These are phyloP conservation scores for Hylaeus anthracinus DNA, from an alignment of 1,140 invertebrate genomes.

Conservation along the genomic window DNA sequence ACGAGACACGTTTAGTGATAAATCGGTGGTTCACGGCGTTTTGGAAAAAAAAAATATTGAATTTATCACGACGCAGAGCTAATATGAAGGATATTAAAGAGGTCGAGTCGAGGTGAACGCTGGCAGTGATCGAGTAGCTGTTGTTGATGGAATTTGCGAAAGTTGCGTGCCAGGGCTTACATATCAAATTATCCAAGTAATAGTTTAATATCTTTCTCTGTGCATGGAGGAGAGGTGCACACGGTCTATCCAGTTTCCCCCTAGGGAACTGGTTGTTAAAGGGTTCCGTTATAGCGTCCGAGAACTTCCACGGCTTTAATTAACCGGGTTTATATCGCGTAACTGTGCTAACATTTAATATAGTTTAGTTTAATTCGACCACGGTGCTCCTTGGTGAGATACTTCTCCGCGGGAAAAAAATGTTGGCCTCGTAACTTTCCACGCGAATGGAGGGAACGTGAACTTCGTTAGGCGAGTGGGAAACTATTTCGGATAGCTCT, in stretches of 20 bases:
- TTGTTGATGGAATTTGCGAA: conserved; percentile 49
- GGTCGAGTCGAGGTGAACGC: neutral
- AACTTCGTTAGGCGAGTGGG: conserved; percentile 25
- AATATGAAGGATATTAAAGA: conserved; percentile 4
- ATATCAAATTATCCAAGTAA: conserved; percentile 61
- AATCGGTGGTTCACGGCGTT: neutral
- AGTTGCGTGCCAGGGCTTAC: conserved; percentile 33
- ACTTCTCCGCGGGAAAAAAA: neutral
- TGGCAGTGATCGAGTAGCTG: conserved; percentile 27
- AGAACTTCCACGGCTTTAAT: conserved; percentile 38
- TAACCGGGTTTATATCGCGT: conserved; percentile 43
- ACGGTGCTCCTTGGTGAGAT: conserved; percentile 7
- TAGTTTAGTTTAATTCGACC: conserved; percentile 39
- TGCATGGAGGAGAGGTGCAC: neutral
- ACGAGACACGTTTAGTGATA: neutral
- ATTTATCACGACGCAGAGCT: neutral
- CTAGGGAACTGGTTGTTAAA: neutral
- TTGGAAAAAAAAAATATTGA: neutral
- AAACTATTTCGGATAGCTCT: conserved; percentile 30
- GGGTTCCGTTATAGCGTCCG: conserved; percentile 11
- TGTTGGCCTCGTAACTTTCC: conserved; percentile 13
- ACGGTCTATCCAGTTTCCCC: neutral
- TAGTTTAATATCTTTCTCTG: conserved; percentile 56
- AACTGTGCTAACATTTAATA: conserved; percentile 36
- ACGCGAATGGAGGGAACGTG: conserved; percentile 10